Conservation (phyloP, 2,888 invertebrate species). For the Lepidocyrtinus sp. region DNA sequence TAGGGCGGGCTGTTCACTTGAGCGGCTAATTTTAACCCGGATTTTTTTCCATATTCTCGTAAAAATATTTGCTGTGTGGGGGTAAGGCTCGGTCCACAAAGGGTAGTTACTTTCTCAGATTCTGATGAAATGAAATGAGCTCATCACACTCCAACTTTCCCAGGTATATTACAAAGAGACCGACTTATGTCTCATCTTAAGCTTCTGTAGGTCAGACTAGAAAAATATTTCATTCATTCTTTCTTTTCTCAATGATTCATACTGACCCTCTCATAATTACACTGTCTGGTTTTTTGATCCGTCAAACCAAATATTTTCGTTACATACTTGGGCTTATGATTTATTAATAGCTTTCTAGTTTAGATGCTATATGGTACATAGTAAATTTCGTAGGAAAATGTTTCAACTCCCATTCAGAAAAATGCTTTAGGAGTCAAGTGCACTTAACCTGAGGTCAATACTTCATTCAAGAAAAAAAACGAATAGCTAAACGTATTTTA, state of each 20-base stretch:
- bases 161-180: neutral
- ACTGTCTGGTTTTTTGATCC: too few relatives aligned
- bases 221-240: slow-evolving; percentile 34
- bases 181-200: neutral
- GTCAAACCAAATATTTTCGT: too few relatives aligned
- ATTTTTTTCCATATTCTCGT: neutral
- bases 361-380: neutral
- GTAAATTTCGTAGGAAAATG: neutral
- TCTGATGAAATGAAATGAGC: slow-evolving; percentile 26
- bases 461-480: neutral
- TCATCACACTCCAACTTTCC: slow-evolving; percentile 18
- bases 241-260: slow-evolving; percentile 19
- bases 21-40: slow-evolving; percentile 31
- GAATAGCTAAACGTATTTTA: neutral
- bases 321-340: too few relatives aligned
- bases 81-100: slow-evolving; percentile 7
- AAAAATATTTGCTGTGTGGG: neutral
- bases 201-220: neutral
- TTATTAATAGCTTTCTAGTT: too few relatives aligned
- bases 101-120: slow-evolving; percentile 49
- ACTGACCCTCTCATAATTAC: neutral
- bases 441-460: neutral
- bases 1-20: too few relatives aligned
- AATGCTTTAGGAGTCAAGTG: too few relatives aligned
- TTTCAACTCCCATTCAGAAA: neutral